Evolutionary conservation across 2,113 vertebrate species (phyloP), one percentile per base, ranked within the genome.

Genomic region (Pterocles gutturalis): DNA sequence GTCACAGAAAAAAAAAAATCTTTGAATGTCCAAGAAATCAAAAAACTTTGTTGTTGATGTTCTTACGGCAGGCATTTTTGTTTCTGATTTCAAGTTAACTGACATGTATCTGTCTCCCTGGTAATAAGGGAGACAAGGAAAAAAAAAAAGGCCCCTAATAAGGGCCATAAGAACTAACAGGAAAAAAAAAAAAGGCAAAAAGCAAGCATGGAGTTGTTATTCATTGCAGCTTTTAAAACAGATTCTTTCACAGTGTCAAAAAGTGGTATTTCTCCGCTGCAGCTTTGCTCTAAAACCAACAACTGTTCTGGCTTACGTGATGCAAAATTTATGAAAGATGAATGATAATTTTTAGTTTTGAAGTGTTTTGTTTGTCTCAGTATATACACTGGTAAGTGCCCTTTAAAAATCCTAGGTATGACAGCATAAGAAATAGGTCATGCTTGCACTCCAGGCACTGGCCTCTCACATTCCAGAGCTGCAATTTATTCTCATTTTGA

Each of bases 241-340:
- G 43, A 81, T 89, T 89, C 13, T 92, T 96, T 97, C 96, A 97
- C 94, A 97, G 95, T 97, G 96, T 96, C 81, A 93, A 84, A 96
- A 93, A 93, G 78, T 86, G 93, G 66, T 93, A 76, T 76, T 89
- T 61, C 70, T 91, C 70, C 83, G 93, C 54, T 94, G 81, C 87
- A 91, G 81, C 83, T 95, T 55, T 91, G 87, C 95, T 91, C 24
- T 89, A 79, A 92, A 95, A 61, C 77, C 45, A 96, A 57, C 28
- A 88, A 83, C 38, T 71, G 25, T 72, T 72, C 93, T 75, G 75
- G 54, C 57, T 95, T 87, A 76, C 11, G 16, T 90, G 72, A 95
- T 80, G 77, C 49, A 80, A 93, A 94, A 62, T 85, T 34, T 70
- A 51, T 0, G 2, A 64, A 83, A 88, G 41, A 83, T 71, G 58